A percentile compares a stretch with the other conserved stretches of the same genome.
These are phyloP conservation scores for Eucera pruinosa DNA, from an alignment of 2,888 invertebrate genomes.

Conservation along the genomic window DNA sequence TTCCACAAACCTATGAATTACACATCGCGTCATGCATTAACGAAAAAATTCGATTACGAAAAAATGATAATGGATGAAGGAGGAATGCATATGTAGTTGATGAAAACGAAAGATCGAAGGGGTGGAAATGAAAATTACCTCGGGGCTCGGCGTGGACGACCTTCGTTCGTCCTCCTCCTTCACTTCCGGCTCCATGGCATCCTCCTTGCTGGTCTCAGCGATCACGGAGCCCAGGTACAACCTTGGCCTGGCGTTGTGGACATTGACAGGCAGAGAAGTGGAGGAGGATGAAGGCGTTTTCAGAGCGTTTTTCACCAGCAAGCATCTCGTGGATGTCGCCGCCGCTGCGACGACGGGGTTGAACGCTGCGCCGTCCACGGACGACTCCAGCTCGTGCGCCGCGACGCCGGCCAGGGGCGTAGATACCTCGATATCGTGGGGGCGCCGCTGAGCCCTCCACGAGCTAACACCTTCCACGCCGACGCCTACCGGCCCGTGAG, in stretches of 20 bases:
- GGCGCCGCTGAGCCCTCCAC: constrained; percentile 55
- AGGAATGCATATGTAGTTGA: no score
- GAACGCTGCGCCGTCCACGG: constrained; percentile 64
- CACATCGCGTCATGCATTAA: not conserved
- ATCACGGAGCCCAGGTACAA: constrained; percentile 46
- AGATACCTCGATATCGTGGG: constrained; percentile 55
- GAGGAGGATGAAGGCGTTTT: constrained; percentile 32
- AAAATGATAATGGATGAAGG: not conserved
- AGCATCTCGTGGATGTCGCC: constrained; percentile 60
- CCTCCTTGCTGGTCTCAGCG: constrained; percentile 73
- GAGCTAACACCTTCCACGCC: constrained; percentile 71
- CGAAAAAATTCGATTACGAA: not conserved
- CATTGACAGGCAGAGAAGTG: constrained; percentile 32
- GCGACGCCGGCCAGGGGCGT: constrained; percentile 70
- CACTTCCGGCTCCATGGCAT: constrained; percentile 80
- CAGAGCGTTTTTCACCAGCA: constrained; percentile 45
- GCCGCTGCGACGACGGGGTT: constrained; percentile 59
- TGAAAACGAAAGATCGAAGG: not conserved
- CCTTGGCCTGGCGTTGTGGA: constrained; percentile 35
- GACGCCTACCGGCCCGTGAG: constrained; percentile 59
- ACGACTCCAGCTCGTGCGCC: constrained; percentile 70
- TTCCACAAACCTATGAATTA: not conserved
- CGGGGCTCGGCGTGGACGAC: constrained; percentile 76
- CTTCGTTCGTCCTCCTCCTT: constrained; percentile 80
- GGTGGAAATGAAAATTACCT: constrained; percentile 71